A percentile compares a stretch with the other conserved stretches of the same genome.
Conservation (phyloP, 2,797 vertebrate genomes). For the Xenentodon cancila region DNA sequence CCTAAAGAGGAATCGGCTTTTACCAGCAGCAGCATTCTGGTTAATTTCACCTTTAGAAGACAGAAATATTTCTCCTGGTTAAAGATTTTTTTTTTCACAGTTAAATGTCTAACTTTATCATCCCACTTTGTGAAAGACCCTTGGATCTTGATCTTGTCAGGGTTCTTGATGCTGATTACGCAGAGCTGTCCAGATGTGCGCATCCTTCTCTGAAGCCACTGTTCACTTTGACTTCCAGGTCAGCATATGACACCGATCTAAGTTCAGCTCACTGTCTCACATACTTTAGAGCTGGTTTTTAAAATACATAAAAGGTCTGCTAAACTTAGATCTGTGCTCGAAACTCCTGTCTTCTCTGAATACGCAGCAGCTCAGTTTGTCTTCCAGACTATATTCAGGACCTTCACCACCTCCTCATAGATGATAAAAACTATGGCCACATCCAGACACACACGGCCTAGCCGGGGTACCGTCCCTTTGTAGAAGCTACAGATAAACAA, state of each 20-base stretch:
- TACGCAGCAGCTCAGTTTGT: conserved; percentile 75
- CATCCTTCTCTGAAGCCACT: neutral
- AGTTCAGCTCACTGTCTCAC: conserved; percentile 23
- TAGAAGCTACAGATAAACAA: conserved; percentile 85
- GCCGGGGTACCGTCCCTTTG: conserved; percentile 93
- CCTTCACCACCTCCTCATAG: conserved; percentile 95
- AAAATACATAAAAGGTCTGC: conserved; percentile 4
- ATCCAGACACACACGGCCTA: conserved; percentile 92
- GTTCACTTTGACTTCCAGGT: conserved; percentile 16
- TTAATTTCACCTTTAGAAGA: conserved; percentile 6
- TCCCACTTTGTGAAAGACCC: no score
- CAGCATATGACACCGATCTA: conserved; percentile 43
- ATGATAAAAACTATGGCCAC: conserved; percentile 97
- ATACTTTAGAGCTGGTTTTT: neutral
- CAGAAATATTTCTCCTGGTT: neutral
- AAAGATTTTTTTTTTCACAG: conserved; percentile 24
- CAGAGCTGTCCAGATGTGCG: conserved; percentile 4
- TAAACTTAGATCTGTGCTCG: conserved; percentile 40
- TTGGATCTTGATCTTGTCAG: neutral
- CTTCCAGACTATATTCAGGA: conserved; percentile 93
- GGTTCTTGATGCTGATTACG: conserved; percentile 11
- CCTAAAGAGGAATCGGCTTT: neutral
- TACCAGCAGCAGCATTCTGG: neutral
- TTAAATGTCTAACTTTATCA: conserved; percentile 20
- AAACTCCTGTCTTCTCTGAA: neutral